phyloP scores from a whole-genome alignment of 2,888 invertebrate species.

The Xestia rhomboidea region DNA sequence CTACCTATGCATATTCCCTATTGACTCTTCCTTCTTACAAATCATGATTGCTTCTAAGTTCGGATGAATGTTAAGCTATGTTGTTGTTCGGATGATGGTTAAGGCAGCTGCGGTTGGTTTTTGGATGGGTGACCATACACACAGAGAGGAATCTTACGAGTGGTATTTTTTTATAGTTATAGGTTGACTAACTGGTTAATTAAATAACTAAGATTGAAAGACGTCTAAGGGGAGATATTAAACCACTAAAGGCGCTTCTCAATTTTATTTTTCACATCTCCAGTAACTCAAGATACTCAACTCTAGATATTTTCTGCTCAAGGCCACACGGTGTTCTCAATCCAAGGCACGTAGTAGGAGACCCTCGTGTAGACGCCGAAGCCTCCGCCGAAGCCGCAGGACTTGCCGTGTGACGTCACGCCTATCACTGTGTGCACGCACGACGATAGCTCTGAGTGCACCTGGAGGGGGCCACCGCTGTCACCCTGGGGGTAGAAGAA shows the following conservation, averaged over 20 bases:
- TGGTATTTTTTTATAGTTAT: too few species aligned
- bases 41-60: too few species aligned
- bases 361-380: conserved; percentile 49
- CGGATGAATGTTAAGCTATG: too few species aligned
- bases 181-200: too few species aligned
- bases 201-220: too few species aligned
- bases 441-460: conserved; percentile 27
- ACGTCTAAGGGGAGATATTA: neutral
- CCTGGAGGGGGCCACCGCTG: conserved; percentile 50
- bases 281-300: neutral
- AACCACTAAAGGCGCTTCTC: neutral
- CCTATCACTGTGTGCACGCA: conserved; percentile 41
- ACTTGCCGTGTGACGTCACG: conserved; percentile 45
- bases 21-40: too few species aligned
- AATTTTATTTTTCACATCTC: neutral
- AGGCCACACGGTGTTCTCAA: conserved; percentile 49
- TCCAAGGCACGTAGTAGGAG: conserved; percentile 47
- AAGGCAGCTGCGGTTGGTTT: too few species aligned
- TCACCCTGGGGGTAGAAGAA: conserved; percentile 31
- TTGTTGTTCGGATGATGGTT: too few species aligned
- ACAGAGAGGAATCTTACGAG: too few species aligned
- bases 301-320: neutral
- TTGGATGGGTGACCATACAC: too few species aligned
- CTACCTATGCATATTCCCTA: too few species aligned
- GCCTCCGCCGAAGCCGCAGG: conserved; percentile 31